Base-by-base conservation (phyloP, 37 sponge, comb jelly and placozoan genomes). In the Haliclona indistincta region DNA sequence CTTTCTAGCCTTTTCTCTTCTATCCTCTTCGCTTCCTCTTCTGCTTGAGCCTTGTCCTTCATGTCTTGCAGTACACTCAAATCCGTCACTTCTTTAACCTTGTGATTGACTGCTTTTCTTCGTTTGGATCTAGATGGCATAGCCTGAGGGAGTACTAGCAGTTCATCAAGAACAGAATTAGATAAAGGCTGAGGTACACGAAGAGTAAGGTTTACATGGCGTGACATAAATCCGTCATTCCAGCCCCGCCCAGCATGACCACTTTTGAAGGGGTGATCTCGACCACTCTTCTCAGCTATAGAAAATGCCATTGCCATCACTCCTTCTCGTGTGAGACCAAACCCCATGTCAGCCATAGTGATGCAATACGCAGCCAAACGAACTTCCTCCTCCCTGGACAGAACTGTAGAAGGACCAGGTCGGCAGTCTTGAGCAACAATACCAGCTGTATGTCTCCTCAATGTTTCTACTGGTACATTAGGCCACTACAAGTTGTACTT, bases 291-390 rank as follows among this genome's bases (percentile, higher is more conserved):
- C 11, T 80, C 80, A n/a, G 56, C 71, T 10, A 80, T 80, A 28
- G 43, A 20, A 41, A 36, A 80, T 33, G 70, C 80, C 70, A 68
- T 69, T 42, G 38, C 54, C 80, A 80, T 69, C 23, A 80, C 63
- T 39, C 56, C 71, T 29, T 68, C 63, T 58, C 80, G 39, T 1
- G 80, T 60, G 4, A 70, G 49, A 22, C 80, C 80, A 80, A 80
- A 70, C 35, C 80, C 80, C 80, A 70, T 80, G 22, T 80, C 80
- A 54, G 71, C 62, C 71, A 80, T 80, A 47, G 22, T 10, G 35
- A 80, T 38, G 5, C 49, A 39, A 41, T 69, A 80, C 17, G 15
- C 4, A 43, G 66, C 71, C 35, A 69, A 79, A 34, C 62, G 29
- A 56, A 22, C 63, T 40, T 79, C 80, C 47, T 79, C 80, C 22